These are phyloP conservation scores for Nesoenas mayeri DNA, from an alignment of 2,113 vertebrate genomes.

Conservation along the genomic window DNA sequence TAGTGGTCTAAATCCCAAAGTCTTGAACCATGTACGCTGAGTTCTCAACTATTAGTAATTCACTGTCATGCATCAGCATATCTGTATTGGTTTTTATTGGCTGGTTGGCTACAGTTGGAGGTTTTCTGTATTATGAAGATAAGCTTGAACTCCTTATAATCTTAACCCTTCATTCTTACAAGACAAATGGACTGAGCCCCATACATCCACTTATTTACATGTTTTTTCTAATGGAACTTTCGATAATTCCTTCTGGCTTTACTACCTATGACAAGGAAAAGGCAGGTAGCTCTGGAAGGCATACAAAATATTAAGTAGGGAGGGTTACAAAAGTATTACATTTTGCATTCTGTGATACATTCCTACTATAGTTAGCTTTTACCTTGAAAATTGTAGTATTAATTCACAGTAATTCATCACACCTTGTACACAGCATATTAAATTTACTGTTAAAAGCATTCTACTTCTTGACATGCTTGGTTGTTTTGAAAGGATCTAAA, in stretches of 20 bases:
- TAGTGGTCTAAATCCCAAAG: not conserved
- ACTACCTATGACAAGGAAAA: not conserved
- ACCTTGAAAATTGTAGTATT: not conserved
- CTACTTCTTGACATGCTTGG: not conserved
- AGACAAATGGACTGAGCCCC: not conserved
- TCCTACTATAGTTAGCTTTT: not conserved
- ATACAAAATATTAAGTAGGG: not conserved
- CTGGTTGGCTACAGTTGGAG: not conserved
- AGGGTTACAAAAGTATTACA: not conserved
- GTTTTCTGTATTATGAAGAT: not conserved
- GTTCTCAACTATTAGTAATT: not conserved
- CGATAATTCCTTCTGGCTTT: not conserved
- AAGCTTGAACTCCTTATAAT: not conserved
- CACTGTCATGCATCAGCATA: not conserved
- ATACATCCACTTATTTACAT: not conserved
- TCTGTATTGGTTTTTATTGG: rapidly evolving
- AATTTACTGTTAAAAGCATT: not conserved
- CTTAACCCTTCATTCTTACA: not conserved
- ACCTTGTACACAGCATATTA: not conserved
- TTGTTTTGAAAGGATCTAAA: not conserved
- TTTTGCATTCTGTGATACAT: not conserved
- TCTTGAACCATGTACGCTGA: not conserved
- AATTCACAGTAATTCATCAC: not conserved
- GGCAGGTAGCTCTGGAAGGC: not conserved
- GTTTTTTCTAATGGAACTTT: not conserved